These are phyloP conservation scores for Scytalopus superciliaris DNA, from an alignment of 2,113 vertebrate species.

Conservation along the genomic window DNA sequence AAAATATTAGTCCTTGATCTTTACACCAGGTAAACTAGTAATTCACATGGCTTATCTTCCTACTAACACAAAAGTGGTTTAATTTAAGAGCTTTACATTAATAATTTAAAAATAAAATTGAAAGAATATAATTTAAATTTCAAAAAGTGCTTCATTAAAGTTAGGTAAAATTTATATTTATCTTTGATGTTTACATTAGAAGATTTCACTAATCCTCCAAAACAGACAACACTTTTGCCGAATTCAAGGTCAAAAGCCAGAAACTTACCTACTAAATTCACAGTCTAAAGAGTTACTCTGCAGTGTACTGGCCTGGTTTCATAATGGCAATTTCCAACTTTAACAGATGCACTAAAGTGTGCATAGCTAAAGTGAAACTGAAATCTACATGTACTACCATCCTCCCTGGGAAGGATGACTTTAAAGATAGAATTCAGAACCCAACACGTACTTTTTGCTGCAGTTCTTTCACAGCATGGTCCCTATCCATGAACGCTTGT, in stretches of 20 bases:
- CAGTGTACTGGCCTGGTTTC: conserved; percentile 9
- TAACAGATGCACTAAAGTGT: not conserved
- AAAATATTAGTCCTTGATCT: not conserved
- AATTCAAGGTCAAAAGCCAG: not conserved
- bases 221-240: not conserved
- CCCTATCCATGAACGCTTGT: conserved; percentile 93
- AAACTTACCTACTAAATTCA: not conserved
- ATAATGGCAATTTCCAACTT: not conserved
- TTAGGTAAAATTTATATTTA: not conserved
- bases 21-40: not conserved
- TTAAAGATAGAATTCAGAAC: not conserved
- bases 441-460: conserved; percentile 84
- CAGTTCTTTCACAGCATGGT: conserved; percentile 85
- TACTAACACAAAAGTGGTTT: not conserved
- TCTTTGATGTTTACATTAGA: not conserved
- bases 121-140: not conserved
- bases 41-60: not conserved
- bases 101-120: not conserved
- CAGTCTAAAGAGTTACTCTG: not conserved
- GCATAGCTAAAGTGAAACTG: not conserved
- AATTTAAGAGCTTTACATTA: not conserved
- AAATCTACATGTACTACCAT: not conserved
- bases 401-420: not conserved
- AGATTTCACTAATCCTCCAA: not conserved
- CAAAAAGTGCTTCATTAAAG: not conserved